A percentile compares a stretch with the other conserved stretches of the same genome.
Conservation (phyloP, 2,888 invertebrate genomes). For the Acleris sparsana region DNA sequence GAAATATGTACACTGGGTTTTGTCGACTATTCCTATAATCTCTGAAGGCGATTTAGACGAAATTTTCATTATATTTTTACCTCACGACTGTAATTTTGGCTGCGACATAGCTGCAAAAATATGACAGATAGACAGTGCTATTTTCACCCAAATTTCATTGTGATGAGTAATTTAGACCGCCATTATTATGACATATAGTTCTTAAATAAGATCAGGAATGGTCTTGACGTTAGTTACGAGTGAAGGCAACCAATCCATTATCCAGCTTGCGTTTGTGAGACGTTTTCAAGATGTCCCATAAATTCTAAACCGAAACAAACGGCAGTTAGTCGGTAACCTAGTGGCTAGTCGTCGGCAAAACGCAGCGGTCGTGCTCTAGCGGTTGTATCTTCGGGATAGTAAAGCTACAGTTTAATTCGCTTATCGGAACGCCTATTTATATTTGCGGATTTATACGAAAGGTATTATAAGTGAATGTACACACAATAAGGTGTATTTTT, state of each 20-base stretch:
- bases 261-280: conserved; percentile 25
- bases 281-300: conserved; percentile 35
- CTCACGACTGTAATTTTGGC: no score
- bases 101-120: background rate
- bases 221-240: conserved; percentile 28
- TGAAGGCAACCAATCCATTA: conserved; percentile 24
- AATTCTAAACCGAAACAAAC: conserved; percentile 32
- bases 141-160: background rate
- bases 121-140: background rate
- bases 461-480: conserved; percentile 69
- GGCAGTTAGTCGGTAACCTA: conserved; percentile 31
- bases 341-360: conserved; percentile 11
- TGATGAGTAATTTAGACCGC: background rate
- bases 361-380: conserved; percentile 33
- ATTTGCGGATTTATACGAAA: conserved; percentile 68
- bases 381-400: conserved; percentile 52
- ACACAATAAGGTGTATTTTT: conserved; percentile 79
- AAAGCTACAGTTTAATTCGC: conserved; percentile 48
- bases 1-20: no score
- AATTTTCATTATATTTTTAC: no score
- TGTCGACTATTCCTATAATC: no score
- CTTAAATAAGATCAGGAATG: conserved; percentile 6
- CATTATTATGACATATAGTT: conserved; percentile 1
- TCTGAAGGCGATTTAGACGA: no score
- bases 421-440: conserved; percentile 60